These are phyloP conservation scores for Prunella fulvescens DNA, from an alignment of 2,113 vertebrate species.

Conservation along the genomic window DNA sequence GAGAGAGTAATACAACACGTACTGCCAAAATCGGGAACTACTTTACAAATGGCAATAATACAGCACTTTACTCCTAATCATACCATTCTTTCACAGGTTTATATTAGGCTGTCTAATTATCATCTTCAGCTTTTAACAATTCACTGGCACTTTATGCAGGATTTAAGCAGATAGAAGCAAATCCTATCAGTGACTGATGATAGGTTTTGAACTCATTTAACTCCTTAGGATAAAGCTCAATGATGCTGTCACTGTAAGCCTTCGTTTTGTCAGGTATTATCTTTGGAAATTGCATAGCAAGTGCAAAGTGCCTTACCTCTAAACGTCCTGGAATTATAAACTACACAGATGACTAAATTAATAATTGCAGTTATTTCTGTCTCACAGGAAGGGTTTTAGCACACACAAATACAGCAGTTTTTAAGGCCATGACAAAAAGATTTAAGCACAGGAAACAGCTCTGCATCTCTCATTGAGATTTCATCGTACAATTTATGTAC, in stretches of 20 bases:
- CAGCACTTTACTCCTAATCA: background rate
- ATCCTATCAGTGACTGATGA: slow-evolving; percentile 5
- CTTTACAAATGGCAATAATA: background rate
- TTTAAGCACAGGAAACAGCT: background rate
- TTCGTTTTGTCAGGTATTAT: slow-evolving; percentile 1
- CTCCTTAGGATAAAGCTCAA: slow-evolving; percentile 9
- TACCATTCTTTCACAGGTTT: background rate
- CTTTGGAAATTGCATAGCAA: background rate
- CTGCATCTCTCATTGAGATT: background rate
- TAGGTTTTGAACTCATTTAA: slow-evolving; percentile 30
- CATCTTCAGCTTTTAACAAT: background rate
- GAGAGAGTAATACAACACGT: background rate
- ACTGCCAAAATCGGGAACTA: background rate
- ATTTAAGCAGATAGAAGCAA: background rate
- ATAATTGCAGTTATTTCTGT: background rate
- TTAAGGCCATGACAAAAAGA: background rate
- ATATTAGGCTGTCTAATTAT: background rate
- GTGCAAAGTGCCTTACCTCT: background rate
- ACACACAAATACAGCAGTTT: background rate
- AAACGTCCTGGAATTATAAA: background rate
- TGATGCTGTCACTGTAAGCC: background rate
- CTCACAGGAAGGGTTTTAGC: background rate
- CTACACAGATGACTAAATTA: slow-evolving; percentile 11
- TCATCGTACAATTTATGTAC: background rate
- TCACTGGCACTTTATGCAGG: background rate